Evolutionary conservation across 2,113 vertebrate genomes (phyloP), one percentile per base, ranked within the genome.

Genomic region (Trinectes maculatus): DNA sequence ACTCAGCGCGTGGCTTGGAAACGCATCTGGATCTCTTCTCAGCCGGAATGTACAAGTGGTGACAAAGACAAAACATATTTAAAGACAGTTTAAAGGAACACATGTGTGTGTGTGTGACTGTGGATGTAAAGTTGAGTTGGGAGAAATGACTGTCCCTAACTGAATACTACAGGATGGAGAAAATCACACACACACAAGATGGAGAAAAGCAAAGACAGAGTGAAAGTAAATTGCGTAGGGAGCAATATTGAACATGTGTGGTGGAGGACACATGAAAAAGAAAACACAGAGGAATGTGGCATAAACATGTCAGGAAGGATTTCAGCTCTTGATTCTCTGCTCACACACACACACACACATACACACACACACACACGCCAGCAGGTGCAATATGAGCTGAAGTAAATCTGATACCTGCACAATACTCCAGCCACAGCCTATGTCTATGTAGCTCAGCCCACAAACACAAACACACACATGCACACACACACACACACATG

Each of bases 371-470:
- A 44, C 26, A n/a, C 25, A 56, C 16, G 54, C 15, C 8, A 71
- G 64, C 37, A 29, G 58, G 56, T 79, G 87, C 84, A 88, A 89
- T 36, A 8, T 58, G 83, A 91, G 69, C 85, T 55, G 10, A 25
- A 53, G 60, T 64, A 72, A 84, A 88, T 83, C 65, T 71, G 87
- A 89, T 81, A 87, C 82, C 71, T 54, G 28, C 49, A 85, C 74
- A 88, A 77, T 44, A 71, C 67, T 5, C 3, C 24, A 65, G 64
- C 71, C 61, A 25, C 46, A 53, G 79, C 63, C 62, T 61, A 52
- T 51, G 54, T 61, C 58, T 74, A n/a, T n/a, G 54, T 25, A 57
- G 47, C 63, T 66, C 58, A 61, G 36, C 52, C 64, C 16, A 73
- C 31, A 18, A 33, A 65, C 70, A 72, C 52, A 71, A 60, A 47